Conservation (phyloP, 2,888 invertebrate genomes). For the Torymus auratus region DNA sequence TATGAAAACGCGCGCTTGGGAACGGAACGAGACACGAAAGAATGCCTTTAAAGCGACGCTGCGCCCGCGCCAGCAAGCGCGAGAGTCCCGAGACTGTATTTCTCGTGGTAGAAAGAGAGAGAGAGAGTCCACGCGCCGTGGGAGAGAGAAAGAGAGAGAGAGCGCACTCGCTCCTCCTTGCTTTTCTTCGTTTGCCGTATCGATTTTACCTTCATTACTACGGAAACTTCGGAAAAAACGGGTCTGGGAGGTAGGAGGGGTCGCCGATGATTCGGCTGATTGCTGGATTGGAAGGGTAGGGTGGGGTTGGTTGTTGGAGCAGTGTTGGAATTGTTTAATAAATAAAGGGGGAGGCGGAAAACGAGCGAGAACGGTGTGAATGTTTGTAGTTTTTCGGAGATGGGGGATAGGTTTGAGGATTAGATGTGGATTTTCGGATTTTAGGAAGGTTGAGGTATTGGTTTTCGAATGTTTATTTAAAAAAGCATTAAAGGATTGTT, state of each 20-base stretch:
- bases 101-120: not conserved
- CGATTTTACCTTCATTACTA: constrained; percentile 44
- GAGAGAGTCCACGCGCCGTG: not conserved
- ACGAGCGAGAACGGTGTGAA: too few relatives aligned
- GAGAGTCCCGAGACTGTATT: not conserved
- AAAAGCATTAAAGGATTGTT: too few relatives aligned
- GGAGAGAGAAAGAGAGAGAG: constrained; percentile 1
- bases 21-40: constrained; percentile 46
- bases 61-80: not conserved
- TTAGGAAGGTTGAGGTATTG: too few relatives aligned
- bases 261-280: not conserved
- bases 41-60: constrained; percentile 52
- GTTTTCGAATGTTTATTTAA: too few relatives aligned
- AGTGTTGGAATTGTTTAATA: too few relatives aligned
- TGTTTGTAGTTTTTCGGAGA: too few relatives aligned
- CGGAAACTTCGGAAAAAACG: constrained; percentile 39
- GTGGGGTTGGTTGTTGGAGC: too few relatives aligned
- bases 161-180: not conserved
- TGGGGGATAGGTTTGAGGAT: too few relatives aligned
- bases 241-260: not conserved
- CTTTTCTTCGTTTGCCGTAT: constrained; percentile 34
- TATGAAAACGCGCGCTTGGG: constrained; percentile 50
- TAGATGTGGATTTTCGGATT: too few relatives aligned
- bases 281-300: too few relatives aligned
- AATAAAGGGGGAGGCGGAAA: too few relatives aligned